Conservation (phyloP, 2,797 vertebrate species). For the Cuniculus paca region DNA sequence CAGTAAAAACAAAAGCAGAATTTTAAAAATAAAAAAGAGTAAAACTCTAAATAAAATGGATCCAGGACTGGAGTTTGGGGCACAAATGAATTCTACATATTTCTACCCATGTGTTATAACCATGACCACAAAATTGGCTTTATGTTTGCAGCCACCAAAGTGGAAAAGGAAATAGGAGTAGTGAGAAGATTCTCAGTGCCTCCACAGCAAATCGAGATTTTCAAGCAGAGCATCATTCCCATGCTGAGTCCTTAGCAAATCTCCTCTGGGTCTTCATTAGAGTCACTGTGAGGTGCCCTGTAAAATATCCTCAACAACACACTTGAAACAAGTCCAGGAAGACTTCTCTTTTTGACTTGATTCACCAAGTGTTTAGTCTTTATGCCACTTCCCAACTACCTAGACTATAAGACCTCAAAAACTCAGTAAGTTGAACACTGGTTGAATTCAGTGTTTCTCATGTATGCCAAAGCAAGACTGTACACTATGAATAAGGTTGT, state of each 20-base stretch:
- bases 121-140: not conserved
- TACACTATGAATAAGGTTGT: not conserved
- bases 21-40: not conserved
- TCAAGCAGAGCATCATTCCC: not conserved
- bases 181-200: not conserved
- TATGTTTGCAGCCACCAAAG: not conserved
- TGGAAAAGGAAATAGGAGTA: not conserved
- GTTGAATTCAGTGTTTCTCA: not conserved
- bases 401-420: not conserved
- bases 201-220: not conserved
- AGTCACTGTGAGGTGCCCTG: not conserved
- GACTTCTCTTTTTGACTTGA: not conserved
- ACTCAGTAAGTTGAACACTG: too few species aligned
- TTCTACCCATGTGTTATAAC: not conserved
- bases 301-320: conserved; percentile 48
- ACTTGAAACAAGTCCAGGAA: conserved; percentile 56
- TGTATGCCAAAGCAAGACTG: fast-evolving
- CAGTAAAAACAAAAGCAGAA: not conserved
- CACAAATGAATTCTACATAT: not conserved
- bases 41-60: not conserved
- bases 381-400: not conserved
- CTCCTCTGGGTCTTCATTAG: conserved; percentile 69
- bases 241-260: conserved; percentile 5
- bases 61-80: not conserved
- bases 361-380: not conserved